Conservation (phyloP, 1,140 invertebrate species). For the Bombus ignitus region DNA sequence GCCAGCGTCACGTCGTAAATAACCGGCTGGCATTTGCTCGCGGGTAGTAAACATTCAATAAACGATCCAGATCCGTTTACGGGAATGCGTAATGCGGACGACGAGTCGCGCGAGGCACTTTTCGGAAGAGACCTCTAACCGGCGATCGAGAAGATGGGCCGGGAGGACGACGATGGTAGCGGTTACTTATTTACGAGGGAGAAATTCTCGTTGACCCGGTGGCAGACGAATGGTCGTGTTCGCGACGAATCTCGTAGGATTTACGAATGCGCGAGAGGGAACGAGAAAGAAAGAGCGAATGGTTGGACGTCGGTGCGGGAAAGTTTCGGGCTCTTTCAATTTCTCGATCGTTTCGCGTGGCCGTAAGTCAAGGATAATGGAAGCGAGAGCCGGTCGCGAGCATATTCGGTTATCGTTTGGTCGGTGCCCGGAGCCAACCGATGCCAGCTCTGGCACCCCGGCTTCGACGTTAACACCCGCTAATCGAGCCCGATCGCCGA, state of each 20-base stretch:
- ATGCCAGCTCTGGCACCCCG: constrained; percentile 37
- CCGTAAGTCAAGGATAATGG: constrained; percentile 79
- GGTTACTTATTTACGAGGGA: constrained; percentile 8
- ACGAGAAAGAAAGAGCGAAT: background rate
- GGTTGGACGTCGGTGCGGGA: background rate
- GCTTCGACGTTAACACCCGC: constrained; percentile 41
- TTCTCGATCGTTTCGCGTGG: constrained; percentile 64
- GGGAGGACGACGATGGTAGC: too few relatives aligned
- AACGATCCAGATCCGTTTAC: constrained; percentile 79
- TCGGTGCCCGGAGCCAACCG: constrained; percentile 21
- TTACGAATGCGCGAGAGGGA: too few relatives aligned
- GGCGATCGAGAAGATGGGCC: background rate
- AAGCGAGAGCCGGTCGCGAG: constrained; percentile 65
- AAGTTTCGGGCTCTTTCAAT: constrained; percentile 41
- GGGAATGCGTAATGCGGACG: constrained; percentile 70
- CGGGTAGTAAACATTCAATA: constrained; percentile 79
- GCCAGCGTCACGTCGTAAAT: constrained; percentile 74
- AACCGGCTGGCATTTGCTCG: constrained; percentile 71
- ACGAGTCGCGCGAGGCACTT: constrained; percentile 19
- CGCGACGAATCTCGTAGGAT: background rate
- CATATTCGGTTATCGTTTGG: constrained; percentile 69
- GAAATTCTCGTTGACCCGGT: background rate
- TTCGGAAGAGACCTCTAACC: background rate
- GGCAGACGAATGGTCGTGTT: background rate
- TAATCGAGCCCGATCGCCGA: background rate